phyloP scores from a whole-genome alignment of 2,888 invertebrate genomes.

The Drosophila quinaria region DNA sequence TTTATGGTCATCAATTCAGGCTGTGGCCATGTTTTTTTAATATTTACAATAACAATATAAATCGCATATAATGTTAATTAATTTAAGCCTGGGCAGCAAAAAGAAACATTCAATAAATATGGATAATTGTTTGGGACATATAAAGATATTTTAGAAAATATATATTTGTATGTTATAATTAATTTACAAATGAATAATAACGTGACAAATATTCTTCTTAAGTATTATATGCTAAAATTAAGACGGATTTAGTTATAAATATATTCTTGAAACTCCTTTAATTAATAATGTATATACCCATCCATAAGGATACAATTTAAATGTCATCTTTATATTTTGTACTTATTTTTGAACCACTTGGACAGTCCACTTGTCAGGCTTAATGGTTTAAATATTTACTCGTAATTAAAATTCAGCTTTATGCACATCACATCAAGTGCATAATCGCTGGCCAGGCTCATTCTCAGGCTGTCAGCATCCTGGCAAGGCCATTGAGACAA shows the following conservation, averaged over 20 bases:
- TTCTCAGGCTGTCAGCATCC: slow-evolving; percentile 33
- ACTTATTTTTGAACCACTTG: slow-evolving; percentile 11
- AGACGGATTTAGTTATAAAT: too few species aligned
- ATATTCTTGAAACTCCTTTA: too few species aligned
- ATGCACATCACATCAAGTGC: slow-evolving; percentile 78
- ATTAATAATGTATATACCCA: too few species aligned
- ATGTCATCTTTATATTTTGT: background rate
- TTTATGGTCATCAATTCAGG: slow-evolving; percentile 38
- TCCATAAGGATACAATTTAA: background rate
- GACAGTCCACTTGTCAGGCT: slow-evolving; percentile 43
- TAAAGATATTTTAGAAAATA: background rate
- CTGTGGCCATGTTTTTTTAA: slow-evolving; percentile 23
- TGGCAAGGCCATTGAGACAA: slow-evolving; percentile 78
- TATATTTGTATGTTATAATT: background rate
- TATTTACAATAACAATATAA: slow-evolving; percentile 21
- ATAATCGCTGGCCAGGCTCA: slow-evolving; percentile 60
- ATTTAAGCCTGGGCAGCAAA: slow-evolving; percentile 6
- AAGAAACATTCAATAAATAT: slow-evolving; percentile 1
- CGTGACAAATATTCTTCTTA: too few species aligned
- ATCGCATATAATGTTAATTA: slow-evolving; percentile 26
- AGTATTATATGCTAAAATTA: too few species aligned
- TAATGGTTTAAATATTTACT: slow-evolving; percentile 79
- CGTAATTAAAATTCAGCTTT: slow-evolving; percentile 78
- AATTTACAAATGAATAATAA: too few species aligned
- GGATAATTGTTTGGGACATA: background rate